Evolutionary conservation across 1,140 invertebrate species (phyloP).

Genomic region (Drosophila busckii): DNA sequence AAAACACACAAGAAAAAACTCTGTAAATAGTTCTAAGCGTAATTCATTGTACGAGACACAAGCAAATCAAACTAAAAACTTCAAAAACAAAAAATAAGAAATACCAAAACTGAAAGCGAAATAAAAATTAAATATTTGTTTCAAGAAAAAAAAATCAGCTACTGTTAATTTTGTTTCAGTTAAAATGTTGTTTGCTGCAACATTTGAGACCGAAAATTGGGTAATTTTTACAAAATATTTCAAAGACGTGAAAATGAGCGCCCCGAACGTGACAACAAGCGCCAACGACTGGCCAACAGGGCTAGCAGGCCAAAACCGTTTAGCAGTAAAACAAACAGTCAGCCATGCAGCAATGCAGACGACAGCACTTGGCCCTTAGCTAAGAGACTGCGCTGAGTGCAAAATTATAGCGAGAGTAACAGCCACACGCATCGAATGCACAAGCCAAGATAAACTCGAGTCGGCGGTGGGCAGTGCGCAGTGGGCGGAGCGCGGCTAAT

Average conservation of each 20-base stretch:
- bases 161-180: not conserved
- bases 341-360: not conserved
- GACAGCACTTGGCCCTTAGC: not conserved
- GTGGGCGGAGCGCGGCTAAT: constrained; percentile 37
- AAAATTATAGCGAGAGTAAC: constrained; percentile 27
- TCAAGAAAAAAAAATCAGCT: constrained; percentile 40
- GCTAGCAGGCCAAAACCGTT: constrained; percentile 52
- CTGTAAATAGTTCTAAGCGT: constrained; percentile 72
- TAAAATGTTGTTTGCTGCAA: constrained; percentile 14
- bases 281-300: constrained; percentile 27
- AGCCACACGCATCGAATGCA: no score
- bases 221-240: constrained; percentile 77
- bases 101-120: no score
- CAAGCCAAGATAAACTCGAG: no score
- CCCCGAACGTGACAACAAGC: constrained; percentile 54
- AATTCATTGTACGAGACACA: constrained; percentile 50
- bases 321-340: constrained; percentile 54
- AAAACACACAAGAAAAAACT: constrained; percentile 29
- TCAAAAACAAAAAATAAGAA: constrained; percentile 60
- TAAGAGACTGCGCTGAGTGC: not conserved
- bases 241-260: constrained; percentile 70
- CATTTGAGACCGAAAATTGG: constrained; percentile 56
- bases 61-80: constrained; percentile 43
- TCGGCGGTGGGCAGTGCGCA: no score
- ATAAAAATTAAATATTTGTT: constrained; percentile 60